These are phyloP conservation scores for Sussaba pulchella DNA, from an alignment of 2,888 invertebrate genomes.

Conservation along the genomic window DNA sequence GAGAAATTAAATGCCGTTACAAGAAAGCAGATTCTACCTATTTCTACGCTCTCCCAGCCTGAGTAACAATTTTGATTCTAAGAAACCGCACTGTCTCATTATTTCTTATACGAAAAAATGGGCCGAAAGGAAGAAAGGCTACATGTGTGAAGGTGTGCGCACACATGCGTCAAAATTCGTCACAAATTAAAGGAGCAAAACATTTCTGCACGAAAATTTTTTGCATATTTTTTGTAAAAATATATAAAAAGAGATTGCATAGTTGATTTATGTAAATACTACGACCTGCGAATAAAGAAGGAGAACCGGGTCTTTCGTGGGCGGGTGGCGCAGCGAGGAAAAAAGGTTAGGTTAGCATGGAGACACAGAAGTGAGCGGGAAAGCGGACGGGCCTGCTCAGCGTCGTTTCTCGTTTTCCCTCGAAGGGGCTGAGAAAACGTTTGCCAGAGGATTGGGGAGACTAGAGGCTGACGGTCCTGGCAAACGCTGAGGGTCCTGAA, in stretches of 20 bases:
- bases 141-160: neutral
- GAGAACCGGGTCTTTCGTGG: slow-evolving; percentile 15
- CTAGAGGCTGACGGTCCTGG: slow-evolving; percentile 28
- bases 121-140: no score
- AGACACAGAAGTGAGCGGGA: slow-evolving; percentile 20
- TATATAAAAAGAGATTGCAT: slow-evolving; percentile 42
- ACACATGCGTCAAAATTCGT: neutral
- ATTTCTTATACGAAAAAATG: no score
- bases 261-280: slow-evolving; percentile 63
- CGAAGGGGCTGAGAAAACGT: slow-evolving; percentile 20
- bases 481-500: slow-evolving; percentile 13
- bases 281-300: slow-evolving; percentile 51
- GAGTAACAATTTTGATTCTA: no score
- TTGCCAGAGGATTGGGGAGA: slow-evolving; percentile 23
- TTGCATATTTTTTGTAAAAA: slow-evolving; percentile 22
- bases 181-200: neutral
- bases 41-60: no score
- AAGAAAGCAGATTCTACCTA: no score
- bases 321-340: neutral
- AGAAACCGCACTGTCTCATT: no score
- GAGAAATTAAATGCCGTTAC: no score
- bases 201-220: neutral
- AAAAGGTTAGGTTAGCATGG: slow-evolving; percentile 10
- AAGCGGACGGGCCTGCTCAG: slow-evolving; percentile 17
- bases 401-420: slow-evolving; percentile 7